A percentile compares a stretch with the other conserved stretches of the same genome.
Evolutionary conservation across 2,888 invertebrate genomes (phyloP).

Genomic region (Diaphora mendica): DNA sequence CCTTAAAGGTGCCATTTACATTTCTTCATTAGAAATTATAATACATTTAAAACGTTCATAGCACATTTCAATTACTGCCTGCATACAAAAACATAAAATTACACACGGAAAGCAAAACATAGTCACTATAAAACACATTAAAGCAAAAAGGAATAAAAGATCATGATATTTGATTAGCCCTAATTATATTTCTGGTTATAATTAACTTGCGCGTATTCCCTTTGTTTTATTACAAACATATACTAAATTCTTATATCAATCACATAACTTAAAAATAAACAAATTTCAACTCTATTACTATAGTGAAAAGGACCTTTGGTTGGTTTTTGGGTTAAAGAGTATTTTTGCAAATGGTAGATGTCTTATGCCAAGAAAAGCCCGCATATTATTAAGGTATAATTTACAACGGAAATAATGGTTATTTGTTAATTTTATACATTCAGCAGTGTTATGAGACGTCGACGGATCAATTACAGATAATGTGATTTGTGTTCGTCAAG

Average conservation of each 20-base stretch:
- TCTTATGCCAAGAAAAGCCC: constrained; percentile 79
- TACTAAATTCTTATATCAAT: constrained; percentile 49
- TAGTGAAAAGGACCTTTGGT: constrained; percentile 30
- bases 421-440: constrained; percentile 82
- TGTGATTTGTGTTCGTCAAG: background rate
- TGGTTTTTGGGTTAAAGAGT: constrained; percentile 22
- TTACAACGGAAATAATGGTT: constrained; percentile 80
- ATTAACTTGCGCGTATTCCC: constrained; percentile 83
- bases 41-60: constrained; percentile 8
- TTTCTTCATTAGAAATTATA: constrained; percentile 7
- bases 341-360: constrained; percentile 62
- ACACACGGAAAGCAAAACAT: constrained; percentile 53
- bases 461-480: constrained; percentile 60
- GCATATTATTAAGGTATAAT: constrained; percentile 81
- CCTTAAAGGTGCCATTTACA: constrained; percentile 2
- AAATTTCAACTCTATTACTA: constrained; percentile 56
- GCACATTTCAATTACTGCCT: constrained; percentile 49
- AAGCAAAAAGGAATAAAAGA: constrained; percentile 75
- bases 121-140: constrained; percentile 62
- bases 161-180: constrained; percentile 84
- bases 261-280: constrained; percentile 25
- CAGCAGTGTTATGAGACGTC: constrained; percentile 61
- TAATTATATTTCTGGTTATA: constrained; percentile 83
- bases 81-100: constrained; percentile 40
- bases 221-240: constrained; percentile 80